These are phyloP conservation scores for Nomada ferruginata DNA, from an alignment of 2,888 invertebrate species.

Conservation along the genomic window DNA sequence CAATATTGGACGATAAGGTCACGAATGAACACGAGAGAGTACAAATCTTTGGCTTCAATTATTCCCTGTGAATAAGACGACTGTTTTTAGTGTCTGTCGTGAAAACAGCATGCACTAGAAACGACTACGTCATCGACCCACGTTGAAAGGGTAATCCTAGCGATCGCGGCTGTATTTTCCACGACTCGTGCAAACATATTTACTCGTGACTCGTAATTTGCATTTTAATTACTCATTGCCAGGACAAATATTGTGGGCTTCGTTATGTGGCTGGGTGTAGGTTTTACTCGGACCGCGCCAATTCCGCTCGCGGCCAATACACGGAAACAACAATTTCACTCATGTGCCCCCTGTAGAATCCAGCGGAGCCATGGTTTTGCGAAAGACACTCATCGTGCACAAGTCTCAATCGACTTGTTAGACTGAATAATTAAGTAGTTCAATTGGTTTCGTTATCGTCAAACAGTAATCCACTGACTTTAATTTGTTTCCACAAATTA, in stretches of 20 bases:
- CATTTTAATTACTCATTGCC: constrained; percentile 81
- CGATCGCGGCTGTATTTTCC: constrained; percentile 71
- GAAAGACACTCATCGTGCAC: background rate
- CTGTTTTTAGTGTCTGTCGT: constrained; percentile 4
- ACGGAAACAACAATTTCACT: constrained; percentile 44
- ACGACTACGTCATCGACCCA: constrained; percentile 54
- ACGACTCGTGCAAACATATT: constrained; percentile 75
- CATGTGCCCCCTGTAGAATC: background rate
- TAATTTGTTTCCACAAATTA: no score
- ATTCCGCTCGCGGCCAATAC: constrained; percentile 35
- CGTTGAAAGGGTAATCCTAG: constrained; percentile 69
- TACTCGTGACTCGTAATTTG: constrained; percentile 75
- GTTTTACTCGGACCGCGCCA: constrained; percentile 52
- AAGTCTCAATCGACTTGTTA: background rate
- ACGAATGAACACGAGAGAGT: background rate
- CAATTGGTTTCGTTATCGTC: no score
- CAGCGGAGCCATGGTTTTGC: background rate
- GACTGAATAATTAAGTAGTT: no score
- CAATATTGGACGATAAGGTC: no score
- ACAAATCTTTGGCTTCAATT: constrained; percentile 32
- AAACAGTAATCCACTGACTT: no score
- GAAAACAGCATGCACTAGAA: constrained; percentile 32
- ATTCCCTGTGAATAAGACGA: constrained; percentile 9
- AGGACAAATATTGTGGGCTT: constrained; percentile 77
- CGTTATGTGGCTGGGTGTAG: constrained; percentile 68